Conservation (phyloP, 2,888 invertebrate species). For the Aphodius sticticus region DNA sequence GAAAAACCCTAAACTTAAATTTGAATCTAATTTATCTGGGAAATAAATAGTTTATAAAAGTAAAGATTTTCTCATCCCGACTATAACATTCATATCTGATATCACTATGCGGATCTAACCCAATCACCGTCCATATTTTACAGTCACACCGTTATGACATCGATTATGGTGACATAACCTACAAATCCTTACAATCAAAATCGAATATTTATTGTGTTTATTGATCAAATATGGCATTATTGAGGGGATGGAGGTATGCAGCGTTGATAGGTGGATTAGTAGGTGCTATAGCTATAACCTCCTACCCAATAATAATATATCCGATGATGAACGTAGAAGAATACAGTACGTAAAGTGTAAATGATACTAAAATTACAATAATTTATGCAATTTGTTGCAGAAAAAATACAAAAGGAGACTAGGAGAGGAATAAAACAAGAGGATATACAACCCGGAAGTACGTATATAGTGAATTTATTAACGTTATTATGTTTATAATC, state of each 20-base stretch:
- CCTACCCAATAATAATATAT: conserved; percentile 69
- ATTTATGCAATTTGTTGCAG: conserved; percentile 48
- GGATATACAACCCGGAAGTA: conserved; percentile 67
- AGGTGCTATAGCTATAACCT: conserved; percentile 62
- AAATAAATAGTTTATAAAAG: too few species aligned
- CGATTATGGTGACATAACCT: conserved; percentile 13
- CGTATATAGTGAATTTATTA: conserved; percentile 41
- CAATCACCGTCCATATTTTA: not conserved
- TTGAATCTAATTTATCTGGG: too few species aligned
- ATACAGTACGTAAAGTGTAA: conserved; percentile 62
- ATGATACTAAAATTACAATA: conserved; percentile 28
- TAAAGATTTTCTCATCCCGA: too few species aligned
- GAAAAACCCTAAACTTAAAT: too few species aligned
- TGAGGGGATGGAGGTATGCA: conserved; percentile 66
- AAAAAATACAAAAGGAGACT: conserved; percentile 61
- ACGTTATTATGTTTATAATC: conserved; percentile 17
- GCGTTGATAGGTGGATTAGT: conserved; percentile 66
- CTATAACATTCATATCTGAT: too few species aligned
- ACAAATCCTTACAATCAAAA: not conserved
- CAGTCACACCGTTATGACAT: not conserved
- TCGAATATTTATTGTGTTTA: not conserved
- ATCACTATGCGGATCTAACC: too few species aligned
- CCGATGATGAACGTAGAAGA: conserved; percentile 69
- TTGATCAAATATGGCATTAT: conserved; percentile 39
- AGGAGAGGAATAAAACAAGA: conserved; percentile 63